phyloP scores from a whole-genome alignment of 2,797 vertebrate species.

The Chaetophractus vellerosus region DNA sequence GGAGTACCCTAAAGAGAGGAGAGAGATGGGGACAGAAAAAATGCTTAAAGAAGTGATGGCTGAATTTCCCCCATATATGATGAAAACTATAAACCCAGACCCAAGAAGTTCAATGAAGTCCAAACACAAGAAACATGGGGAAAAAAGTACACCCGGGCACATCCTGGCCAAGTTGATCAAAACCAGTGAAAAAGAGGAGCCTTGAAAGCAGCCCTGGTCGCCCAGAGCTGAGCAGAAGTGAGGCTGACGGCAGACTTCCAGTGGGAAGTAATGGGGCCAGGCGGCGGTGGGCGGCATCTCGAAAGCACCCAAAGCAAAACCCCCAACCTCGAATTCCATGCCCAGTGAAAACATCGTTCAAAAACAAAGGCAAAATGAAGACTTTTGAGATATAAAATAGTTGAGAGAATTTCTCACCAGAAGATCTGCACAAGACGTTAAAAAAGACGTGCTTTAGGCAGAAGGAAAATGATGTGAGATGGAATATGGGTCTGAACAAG shows the following conservation, averaged over 20 bases:
- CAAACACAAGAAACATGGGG: neutral
- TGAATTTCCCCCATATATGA: neutral
- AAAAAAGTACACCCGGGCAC: no score
- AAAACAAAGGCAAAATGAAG: neutral
- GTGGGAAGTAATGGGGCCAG: rapidly evolving
- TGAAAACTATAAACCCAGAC: neutral
- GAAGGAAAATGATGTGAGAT: neutral
- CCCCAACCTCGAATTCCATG: neutral
- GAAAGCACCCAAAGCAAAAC: no score
- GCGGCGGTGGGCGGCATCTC: rapidly evolving
- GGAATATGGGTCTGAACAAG: rapidly evolving
- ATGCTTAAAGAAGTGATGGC: neutral
- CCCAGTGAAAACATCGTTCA: neutral
- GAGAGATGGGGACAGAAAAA: neutral
- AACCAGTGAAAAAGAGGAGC: neutral
- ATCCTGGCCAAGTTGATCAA: neutral
- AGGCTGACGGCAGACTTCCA: rapidly evolving
- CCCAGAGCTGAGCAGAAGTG: rapidly evolving
- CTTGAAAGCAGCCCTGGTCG: no score
- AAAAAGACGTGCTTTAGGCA: no score
- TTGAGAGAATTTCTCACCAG: neutral
- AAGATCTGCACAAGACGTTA: rapidly evolving
- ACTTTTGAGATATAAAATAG: no score
- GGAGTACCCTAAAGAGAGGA: neutral
- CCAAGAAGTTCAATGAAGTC: neutral